These are phyloP conservation scores for Mesorhabditis sp. DNA, from an alignment of 2,888 invertebrate species.

Conservation along the genomic window DNA sequence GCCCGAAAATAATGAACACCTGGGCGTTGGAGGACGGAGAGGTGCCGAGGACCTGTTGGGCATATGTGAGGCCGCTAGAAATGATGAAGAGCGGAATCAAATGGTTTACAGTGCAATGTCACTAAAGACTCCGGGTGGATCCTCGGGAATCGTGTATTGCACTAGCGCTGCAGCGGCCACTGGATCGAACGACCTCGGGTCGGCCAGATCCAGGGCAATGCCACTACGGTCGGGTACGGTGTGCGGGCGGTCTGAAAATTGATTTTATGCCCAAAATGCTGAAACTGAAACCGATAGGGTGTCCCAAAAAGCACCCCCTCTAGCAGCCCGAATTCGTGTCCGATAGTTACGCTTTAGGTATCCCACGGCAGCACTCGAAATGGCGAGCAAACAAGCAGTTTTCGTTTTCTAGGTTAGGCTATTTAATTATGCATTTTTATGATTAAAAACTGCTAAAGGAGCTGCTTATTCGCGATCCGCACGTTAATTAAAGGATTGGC, in stretches of 20 bases:
- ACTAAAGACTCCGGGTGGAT: neutral
- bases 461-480: too few relatives aligned
- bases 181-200: neutral
- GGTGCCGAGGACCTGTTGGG: neutral
- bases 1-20: neutral
- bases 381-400: too few relatives aligned
- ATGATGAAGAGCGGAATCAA: accelerated
- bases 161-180: neutral
- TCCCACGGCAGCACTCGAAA: too few relatives aligned
- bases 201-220: neutral
- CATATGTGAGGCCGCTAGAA: neutral
- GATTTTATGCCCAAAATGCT: too few relatives aligned
- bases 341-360: too few relatives aligned
- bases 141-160: neutral
- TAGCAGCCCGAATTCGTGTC: too few relatives aligned
- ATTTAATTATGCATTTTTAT: too few relatives aligned
- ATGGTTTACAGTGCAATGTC: neutral
- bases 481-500: too few relatives aligned
- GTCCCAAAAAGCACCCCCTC: too few relatives aligned
- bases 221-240: neutral
- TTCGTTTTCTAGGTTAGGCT: neutral
- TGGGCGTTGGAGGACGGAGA: neutral
- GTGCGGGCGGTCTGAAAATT: neutral
- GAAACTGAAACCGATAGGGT: too few relatives aligned
- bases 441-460: too few relatives aligned